Percentiles rank a stretch among this genome's conserved stretches.
phyloP scores from a whole-genome alignment of 2,888 invertebrate genomes.

The Bembecia ichneumoniformis region DNA sequence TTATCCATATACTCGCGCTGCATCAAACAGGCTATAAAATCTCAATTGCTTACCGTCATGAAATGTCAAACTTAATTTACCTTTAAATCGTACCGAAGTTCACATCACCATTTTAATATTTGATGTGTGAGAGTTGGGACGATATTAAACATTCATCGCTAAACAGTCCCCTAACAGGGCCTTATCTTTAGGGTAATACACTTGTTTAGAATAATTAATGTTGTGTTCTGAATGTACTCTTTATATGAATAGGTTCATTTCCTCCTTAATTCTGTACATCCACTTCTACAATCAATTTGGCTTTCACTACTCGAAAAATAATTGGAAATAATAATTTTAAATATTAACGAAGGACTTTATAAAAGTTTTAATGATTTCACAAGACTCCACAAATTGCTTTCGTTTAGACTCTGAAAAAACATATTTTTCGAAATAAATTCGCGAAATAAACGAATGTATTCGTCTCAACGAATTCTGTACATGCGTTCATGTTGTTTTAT shows the following conservation, averaged over 20 bases:
- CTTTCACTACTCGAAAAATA: too few relatives aligned
- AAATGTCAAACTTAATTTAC: background rate
- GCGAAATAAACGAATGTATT: too few relatives aligned
- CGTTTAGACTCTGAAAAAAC: background rate
- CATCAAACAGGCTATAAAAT: too few relatives aligned
- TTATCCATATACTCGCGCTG: too few relatives aligned
- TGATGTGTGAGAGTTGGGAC: slow-evolving; percentile 10
- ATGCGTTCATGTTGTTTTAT: too few relatives aligned
- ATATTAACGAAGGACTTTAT: background rate
- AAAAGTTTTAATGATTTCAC: background rate
- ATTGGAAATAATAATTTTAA: too few relatives aligned
- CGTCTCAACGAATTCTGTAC: too few relatives aligned
- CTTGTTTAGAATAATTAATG: slow-evolving; percentile 7
- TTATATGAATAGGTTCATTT: too few relatives aligned
- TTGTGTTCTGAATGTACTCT: background rate
- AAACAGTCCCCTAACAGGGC: slow-evolving; percentile 13
- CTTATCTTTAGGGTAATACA: slow-evolving; percentile 9
- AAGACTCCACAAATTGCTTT: background rate
- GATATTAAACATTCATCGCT: slow-evolving; percentile 20
- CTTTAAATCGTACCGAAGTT: slow-evolving; percentile 2
- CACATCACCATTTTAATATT: slow-evolving; percentile 12
- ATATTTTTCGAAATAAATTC: too few relatives aligned
- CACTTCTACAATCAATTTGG: too few relatives aligned
- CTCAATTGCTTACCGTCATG: background rate
- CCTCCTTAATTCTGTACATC: too few relatives aligned